Conservation (phyloP, 1,140 invertebrate species). For the Neelides sp. region DNA sequence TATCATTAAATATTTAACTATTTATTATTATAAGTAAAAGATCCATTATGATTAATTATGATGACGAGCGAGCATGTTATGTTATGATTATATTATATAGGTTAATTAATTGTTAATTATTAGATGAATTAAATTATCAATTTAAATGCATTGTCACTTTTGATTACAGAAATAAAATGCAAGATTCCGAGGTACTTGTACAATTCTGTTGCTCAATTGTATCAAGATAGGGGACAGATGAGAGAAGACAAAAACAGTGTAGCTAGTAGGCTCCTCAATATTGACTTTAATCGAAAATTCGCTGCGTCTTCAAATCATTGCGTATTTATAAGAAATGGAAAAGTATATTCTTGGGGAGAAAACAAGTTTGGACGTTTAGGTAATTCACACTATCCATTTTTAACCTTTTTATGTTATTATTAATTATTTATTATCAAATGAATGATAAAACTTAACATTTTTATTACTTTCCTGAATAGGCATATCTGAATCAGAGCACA, state of each 20-base stretch:
- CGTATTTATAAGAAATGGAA: constrained; percentile 23
- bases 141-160: no score
- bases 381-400: not conserved
- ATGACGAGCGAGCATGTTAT: no score
- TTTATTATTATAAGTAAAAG: not conserved
- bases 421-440: no score
- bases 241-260: constrained; percentile 16
- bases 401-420: not conserved
- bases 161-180: no score
- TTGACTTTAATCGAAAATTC: constrained; percentile 9
- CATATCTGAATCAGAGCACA: constrained; percentile 5
- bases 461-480: constrained; percentile 9
- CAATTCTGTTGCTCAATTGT: constrained; percentile 15
- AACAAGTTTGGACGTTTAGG: constrained; percentile 22
- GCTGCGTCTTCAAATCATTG: constrained; percentile 18
- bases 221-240: constrained; percentile 9
- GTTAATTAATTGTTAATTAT: no score
- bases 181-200: constrained; percentile 16
- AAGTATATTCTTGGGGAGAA: constrained; percentile 27
- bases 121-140: no score
- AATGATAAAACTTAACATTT: no score
- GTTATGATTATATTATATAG: no score
- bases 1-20: not conserved
- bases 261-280: constrained; percentile 16
- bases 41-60: not conserved